Base-by-base conservation (phyloP, 2,797 vertebrate genomes). In the Mycteria americana region DNA sequence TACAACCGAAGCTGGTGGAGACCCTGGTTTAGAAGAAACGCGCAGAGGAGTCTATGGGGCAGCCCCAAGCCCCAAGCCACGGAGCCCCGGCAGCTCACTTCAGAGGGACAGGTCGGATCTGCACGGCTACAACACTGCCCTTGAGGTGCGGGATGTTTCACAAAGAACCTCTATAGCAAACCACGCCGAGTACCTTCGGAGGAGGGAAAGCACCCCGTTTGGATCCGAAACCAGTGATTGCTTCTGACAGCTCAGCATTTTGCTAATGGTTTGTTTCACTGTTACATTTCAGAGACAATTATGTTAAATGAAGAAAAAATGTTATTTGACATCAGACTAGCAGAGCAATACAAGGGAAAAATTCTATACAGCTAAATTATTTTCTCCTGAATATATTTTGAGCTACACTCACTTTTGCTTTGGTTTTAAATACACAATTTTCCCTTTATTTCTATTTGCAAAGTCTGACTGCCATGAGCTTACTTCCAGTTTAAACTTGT, bases 261-360 rank as follows among this genome's bases (percentile, higher is more conserved):
- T 85, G 72, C 77, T 94, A 92, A 93, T 92, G 81, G 84, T 46
- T 94, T 91, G 85, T 94, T 96, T 85, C 95, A 81, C 89, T 85
- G 93, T 30, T 95, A 48, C 50, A 41, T 80, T 95, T 94, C 94
- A 95, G 46, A 88, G 67, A 80, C 81, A 84, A 94, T 92, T 93
- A 97, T 0, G 14, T 37, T 28, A 96, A 89, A 96, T 31, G 62
- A 93, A 92, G 84, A 73, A 85, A 94, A 93, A 95, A 93, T 37
- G 9, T 54, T 54, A 69, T 65, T 69, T 93, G 92, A 93, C 91
- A 95, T 89, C 65, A 72, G 72, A 54, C 57, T 48, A 53, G 27
- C 72, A 54, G 74, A 91, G 86, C 39, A 92, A 93, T n/a, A 60
- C 64, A 70, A 70, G 33, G 60, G 60, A 46, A 84, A 79, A 91